Evolutionary conservation across 2,113 vertebrate genomes (phyloP).

Genomic region (Anseranas semipalmata): DNA sequence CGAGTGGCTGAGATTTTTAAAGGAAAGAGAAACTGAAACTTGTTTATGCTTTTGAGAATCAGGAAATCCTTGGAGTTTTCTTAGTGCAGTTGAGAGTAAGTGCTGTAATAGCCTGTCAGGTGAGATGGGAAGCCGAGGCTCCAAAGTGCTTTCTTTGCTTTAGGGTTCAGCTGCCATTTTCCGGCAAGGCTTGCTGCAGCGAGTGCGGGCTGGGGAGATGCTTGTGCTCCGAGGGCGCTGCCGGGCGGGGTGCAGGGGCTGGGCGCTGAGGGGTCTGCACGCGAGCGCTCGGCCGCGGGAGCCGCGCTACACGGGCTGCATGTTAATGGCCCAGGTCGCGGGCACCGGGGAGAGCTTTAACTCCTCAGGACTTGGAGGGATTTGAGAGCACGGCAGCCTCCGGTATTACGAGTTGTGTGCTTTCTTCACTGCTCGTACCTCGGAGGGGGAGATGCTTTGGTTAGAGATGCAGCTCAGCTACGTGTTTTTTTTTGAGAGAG

Average conservation of each 20-base stretch:
- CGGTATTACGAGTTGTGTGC: neutral
- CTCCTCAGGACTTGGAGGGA: neutral
- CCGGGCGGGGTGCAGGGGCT: conserved; percentile 28
- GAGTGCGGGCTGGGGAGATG: conserved; percentile 11
- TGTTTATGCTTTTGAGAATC: conserved; percentile 54
- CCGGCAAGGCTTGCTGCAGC: neutral
- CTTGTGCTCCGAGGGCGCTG: conserved; percentile 26
- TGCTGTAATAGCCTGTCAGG: conserved; percentile 49
- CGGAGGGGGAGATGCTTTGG: neutral
- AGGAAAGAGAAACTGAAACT: conserved; percentile 56
- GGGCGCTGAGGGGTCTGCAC: neutral
- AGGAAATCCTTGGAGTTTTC: conserved; percentile 70
- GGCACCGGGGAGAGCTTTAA: neutral
- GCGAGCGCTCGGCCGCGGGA: neutral
- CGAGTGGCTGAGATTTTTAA: conserved; percentile 30
- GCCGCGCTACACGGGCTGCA: neutral
- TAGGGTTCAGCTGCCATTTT: conserved; percentile 66
- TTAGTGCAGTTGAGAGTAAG: conserved; percentile 31
- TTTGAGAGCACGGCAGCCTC: neutral
- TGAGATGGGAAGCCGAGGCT: conserved; percentile 27
- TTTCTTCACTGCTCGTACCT: neutral
- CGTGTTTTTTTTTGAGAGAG: neutral
- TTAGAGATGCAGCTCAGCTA: neutral
- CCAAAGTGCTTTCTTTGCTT: conserved; percentile 70
- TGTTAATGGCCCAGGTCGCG: conserved; percentile 26